Evolutionary conservation across 2,888 invertebrate species (phyloP), one percentile per base, ranked within the genome.

Genomic region (Hyalella azteca): DNA sequence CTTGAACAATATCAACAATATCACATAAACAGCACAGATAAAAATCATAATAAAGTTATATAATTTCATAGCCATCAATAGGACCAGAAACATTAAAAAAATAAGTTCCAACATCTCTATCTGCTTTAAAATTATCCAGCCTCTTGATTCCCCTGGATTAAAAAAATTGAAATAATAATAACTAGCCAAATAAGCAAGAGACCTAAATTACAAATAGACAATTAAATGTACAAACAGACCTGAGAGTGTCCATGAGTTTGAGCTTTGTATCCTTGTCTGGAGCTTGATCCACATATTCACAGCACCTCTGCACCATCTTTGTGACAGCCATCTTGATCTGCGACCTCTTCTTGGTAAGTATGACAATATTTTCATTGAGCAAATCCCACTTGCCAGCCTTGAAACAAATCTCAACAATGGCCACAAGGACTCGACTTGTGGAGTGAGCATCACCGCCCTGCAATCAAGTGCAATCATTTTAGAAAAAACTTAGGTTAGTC

Each of bases 171-270:
- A n/a, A n/a, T n/a, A n/a, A n/a, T n/a, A n/a, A n/a, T n/a, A n/a
- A n/a, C n/a, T n/a, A n/a, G n/a, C n/a, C n/a, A n/a, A n/a, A n/a
- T n/a, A n/a, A n/a, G n/a, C n/a, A n/a, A n/a, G n/a, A n/a, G n/a
- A n/a, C n/a, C n/a, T n/a, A n/a, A n/a, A n/a, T n/a, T n/a, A 45
- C 15, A 45, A 15, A 9, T 45, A 45, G 11, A 45, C 15, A 11
- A 45, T 45, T 11, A 9, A 45, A 15, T 45, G 15, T 45, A 59
- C 11, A 11, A 73, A 78, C 83, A 86, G 88, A 92, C 92, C 89
- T 99, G 99, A 99, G 89, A 0, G 98, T 98, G 88, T 98, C 98
- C 87, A 99, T 98, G 0, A 99, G 90, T 87, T 97, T 96, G 73
- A 98, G 91, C 89, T 94, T 95, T 0, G 93, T 93, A 85, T 96